Percentiles rank a stretch among this genome's conserved stretches.
Conservation (phyloP, 2,113 vertebrate genomes). For the Monopterus albus region DNA sequence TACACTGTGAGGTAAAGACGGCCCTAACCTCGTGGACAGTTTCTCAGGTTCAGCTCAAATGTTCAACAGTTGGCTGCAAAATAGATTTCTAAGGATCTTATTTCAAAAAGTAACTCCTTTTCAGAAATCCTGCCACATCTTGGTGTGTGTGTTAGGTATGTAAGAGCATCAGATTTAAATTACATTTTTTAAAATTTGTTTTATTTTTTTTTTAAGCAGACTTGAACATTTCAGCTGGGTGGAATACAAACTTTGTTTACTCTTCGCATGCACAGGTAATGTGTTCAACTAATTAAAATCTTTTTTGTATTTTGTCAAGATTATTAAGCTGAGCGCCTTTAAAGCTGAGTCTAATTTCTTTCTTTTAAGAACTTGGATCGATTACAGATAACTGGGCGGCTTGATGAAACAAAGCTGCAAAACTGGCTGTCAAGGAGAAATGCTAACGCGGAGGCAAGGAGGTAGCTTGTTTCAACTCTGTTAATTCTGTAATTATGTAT, state of each 20-base stretch:
- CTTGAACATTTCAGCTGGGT: slow-evolving; percentile 75
- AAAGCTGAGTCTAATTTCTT: neutral
- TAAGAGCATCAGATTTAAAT: too few relatives aligned
- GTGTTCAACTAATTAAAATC: neutral
- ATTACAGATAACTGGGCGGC: slow-evolving; percentile 47
- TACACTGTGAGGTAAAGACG: neutral
- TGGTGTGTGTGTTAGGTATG: too few relatives aligned
- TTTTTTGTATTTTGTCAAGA: too few relatives aligned
- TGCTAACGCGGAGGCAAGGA: slow-evolving; percentile 27
- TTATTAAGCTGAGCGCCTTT: too few relatives aligned
- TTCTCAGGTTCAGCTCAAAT: neutral
- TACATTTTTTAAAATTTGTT: neutral
- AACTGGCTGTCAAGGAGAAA: slow-evolving; percentile 52
- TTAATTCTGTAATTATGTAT: neutral
- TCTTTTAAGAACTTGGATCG: slow-evolving; percentile 22
- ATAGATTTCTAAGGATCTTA: too few relatives aligned
- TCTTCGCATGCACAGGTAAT: slow-evolving; percentile 56
- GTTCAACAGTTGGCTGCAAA: neutral
- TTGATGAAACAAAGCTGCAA: slow-evolving; percentile 65
- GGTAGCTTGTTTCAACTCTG: slow-evolving; percentile 29
- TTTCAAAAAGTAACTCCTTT: too few relatives aligned
- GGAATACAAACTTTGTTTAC: slow-evolving; percentile 74
- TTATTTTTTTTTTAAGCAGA: slow-evolving; percentile 52
- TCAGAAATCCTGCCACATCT: neutral
- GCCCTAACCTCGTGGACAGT: too few relatives aligned